Base-by-base conservation (phyloP, 2,888 invertebrate genomes). In the Tenthredo mesomela region DNA sequence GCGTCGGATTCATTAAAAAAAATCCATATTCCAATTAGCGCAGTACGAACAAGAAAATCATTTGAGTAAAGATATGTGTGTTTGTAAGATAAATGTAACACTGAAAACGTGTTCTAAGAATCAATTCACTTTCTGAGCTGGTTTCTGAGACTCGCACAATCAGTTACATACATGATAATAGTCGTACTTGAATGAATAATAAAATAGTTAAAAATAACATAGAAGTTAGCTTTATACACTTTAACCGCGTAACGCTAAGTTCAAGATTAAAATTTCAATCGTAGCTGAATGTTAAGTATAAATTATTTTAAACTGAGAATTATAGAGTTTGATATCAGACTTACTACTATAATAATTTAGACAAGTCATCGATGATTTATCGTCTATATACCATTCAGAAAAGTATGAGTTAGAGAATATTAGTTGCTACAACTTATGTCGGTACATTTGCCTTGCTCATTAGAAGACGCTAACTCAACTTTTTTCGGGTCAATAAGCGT, bases 181-280 rank as follows among this genome's bases (percentile, higher is more conserved):
- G 43, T 21, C 9, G 21, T 73, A 67, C 65, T 67, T 73, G 71
- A 73, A 73, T 21, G 12, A 73, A 43, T 73, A 43, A 73, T 43
- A 73, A 40, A 73, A 73, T 12, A 29, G 40, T 73, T 73, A 43
- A 73, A 73, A 73, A 73, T 73, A 73, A 43, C 43, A 4, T 43
- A 21, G 43, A 43, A 12, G 21, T 25, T 37, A 54, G 21, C 12
- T 5, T 9, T 65, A 67, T 33, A 43, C n/a, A 40, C 40, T 43
- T 43, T 73, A 43, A 29, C 25, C 61, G 21, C 43, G n/a, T 7
- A 33, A 12, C 29, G 21, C 15, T 37, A 9, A 73, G 43, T 73
- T 12, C 12, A 43, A 43, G 25, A 21, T 73, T 12, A 43, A 73
- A 43, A 73, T 43, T 40, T 43, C 10, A 21, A 73, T 73, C 43